Conservation (phyloP, 2,113 vertebrate species). For the Limnothrissa miodon region DNA sequence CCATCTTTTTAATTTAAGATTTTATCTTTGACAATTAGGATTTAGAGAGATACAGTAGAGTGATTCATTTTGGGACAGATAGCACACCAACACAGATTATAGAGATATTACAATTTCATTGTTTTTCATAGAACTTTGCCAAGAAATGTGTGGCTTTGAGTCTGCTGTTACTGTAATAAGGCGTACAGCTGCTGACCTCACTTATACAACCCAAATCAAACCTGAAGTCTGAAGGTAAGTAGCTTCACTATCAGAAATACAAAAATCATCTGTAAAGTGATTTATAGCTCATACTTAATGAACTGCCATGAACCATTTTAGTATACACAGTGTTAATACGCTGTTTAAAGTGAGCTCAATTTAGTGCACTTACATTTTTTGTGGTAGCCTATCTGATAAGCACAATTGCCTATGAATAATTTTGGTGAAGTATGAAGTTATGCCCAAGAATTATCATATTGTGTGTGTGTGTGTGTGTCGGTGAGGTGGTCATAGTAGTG, state of each 20-base stretch:
- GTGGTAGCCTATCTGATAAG: no score
- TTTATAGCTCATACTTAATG: no score
- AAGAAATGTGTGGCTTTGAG: not conserved
- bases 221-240: no score
- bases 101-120: no score
- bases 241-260: no score
- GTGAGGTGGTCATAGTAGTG: not conserved
- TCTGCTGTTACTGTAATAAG: no score
- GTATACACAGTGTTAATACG: not conserved
- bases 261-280: no score
- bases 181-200: no score
- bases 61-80: no score
- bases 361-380: no score
- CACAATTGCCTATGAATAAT: not conserved
- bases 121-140: not conserved
- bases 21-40: not conserved
- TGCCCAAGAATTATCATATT: not conserved
- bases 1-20: not conserved
- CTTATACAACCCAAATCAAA: no score
- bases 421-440: not conserved
- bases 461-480: not conserved
- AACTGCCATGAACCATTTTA: no score
- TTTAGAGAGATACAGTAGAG: not conserved
- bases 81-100: not conserved
- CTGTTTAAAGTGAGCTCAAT: not conserved